Base-by-base conservation (phyloP, 2,113 vertebrate species). In the Gila orcuttii region DNA sequence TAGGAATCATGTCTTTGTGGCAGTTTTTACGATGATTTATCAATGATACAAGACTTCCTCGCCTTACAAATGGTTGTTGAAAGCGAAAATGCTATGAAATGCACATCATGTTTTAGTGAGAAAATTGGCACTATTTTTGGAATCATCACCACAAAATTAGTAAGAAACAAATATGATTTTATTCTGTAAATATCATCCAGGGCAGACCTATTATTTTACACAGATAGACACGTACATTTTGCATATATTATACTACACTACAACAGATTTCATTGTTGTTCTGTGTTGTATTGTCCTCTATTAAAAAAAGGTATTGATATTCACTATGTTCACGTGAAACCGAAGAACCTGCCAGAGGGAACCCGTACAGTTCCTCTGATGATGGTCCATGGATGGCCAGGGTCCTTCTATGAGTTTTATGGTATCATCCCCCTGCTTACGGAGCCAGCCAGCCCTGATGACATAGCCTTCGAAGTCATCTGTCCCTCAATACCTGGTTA, bases 401-500 rank as follows among this genome's bases (percentile, higher is more conserved):
- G 96, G 6, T 97, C 96, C 79, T 97, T 98, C 90, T 98, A 95
- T 0, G 96, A 98, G 91, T 98, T 98, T 93, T 97, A 96, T 50
- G 94, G 95, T 62, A 91, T 96, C 86, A 93, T 97, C 45, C 96
- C 96, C 4, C 90, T 96, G 75, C 95, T 98, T 9, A 97, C 95
- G 0, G 94, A 96, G 19, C 94, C 95, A 0, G 76, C 90, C 3
- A 76, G 89, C 82, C 77, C 91, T 0, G 88, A 89, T 0, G 90
- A 94, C 0, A 57, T 94, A 0, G 92, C 93, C 57, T 97, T 98
- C 88, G 96, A 98, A 91, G 91, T 98, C 89, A 94, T 98, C 88
- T 98, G 96, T 87, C 96, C 97, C 42, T 97, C 97, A 89, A 96
- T 98, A 77, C 96, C 97, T n/a, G 97, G 96, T 4, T 98, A 97